Evolutionary conservation across 2,888 invertebrate genomes (phyloP), one percentile per base, ranked within the genome.

Genomic region (Drosophila suboccidentalis): DNA sequence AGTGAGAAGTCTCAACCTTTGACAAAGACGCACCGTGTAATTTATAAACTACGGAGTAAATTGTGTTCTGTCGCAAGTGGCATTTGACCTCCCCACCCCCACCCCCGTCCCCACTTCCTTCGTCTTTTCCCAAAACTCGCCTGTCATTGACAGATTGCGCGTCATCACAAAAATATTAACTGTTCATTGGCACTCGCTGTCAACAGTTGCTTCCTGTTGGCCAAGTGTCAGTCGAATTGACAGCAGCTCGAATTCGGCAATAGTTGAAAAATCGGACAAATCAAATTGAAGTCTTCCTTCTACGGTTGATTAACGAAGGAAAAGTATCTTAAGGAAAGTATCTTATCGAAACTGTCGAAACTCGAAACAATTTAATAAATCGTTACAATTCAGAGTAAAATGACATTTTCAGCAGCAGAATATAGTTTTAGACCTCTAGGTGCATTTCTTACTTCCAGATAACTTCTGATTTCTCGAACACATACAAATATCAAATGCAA

Each of bases 81-180:
- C 49, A 47, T 46, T 54, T 47, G 53, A 58, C 49, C 38, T 32
- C 15, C 15, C 22, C 34, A 44, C 19, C 39, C 3, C 29, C 26
- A 10, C 11, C 15, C 17, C 10, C 15, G 10, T n/a, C 22, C 38
- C 11, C 3, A 17, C 6, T 4, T 2, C 15, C 10, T 1, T 29
- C 17, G 15, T 38, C 13, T n/a, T 13, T 50, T 17, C 13, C 11
- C 17, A 34, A 50, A 46, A 11, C 11, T 44, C 29, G 82, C 36
- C 79, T 90, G 85, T 87, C 90, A 90, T 77, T 91, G 90, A 91
- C 87, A 90, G 90, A 91, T 91, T 89, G 87, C 81, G 77, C 82
- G 83, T 90, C 89, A 91, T 90, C 90, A 85, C 71, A 79, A 84
- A 89, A 87, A 87, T 89, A 90, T 88, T 78, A 88, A 90, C 86